Conservation (phyloP, 2,888 invertebrate species). For the Griposia aprilina region DNA sequence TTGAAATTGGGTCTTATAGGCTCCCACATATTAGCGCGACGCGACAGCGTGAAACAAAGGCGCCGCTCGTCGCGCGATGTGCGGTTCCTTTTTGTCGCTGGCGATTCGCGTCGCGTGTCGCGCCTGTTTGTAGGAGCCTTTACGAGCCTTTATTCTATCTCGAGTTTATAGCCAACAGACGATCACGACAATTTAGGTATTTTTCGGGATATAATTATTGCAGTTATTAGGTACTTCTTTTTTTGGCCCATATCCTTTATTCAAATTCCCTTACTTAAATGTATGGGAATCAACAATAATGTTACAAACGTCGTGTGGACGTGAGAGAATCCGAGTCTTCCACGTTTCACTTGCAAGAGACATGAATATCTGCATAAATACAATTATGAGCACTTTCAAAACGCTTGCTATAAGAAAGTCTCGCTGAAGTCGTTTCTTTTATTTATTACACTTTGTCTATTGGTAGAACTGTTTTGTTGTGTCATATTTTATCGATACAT, state of each 20-base stretch:
- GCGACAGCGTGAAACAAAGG: too few species aligned
- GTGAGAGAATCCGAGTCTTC: slow-evolving; percentile 59
- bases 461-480: background rate
- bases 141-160: too few species aligned
- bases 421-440: slow-evolving; percentile 22
- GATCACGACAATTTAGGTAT: background rate
- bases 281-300: background rate
- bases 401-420: slow-evolving; percentile 40
- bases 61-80: too few species aligned
- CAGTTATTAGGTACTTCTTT: background rate
- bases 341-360: slow-evolving; percentile 58
- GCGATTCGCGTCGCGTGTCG: too few species aligned
- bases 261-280: background rate
- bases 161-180: background rate
- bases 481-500: background rate
- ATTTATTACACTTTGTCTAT: slow-evolving; percentile 4
- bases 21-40: too few species aligned
- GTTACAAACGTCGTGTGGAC: slow-evolving; percentile 9
- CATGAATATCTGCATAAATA: slow-evolving; percentile 64
- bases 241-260: background rate
- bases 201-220: background rate
- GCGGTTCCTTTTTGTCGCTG: too few species aligned
- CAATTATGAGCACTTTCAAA: slow-evolving; percentile 65
- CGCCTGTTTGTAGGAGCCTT: too few species aligned
- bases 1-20: too few species aligned